These are phyloP conservation scores for Enhydra lutris DNA, from an alignment of 2,113 vertebrate genomes.

Conservation along the genomic window DNA sequence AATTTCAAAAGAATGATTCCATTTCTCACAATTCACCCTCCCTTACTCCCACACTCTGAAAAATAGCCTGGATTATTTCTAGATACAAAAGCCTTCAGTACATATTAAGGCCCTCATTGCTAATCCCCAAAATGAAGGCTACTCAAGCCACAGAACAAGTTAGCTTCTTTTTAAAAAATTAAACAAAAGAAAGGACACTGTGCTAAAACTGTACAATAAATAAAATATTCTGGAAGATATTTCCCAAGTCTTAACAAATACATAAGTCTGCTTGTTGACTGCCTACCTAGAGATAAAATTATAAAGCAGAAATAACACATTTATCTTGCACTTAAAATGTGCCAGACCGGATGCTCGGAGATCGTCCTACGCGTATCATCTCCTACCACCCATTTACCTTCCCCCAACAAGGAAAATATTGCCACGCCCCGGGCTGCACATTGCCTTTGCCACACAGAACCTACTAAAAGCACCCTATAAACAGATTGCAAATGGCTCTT, in stretches of 20 bases:
- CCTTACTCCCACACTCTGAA: neutral
- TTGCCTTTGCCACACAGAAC: neutral
- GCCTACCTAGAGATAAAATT: neutral
- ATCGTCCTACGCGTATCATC: neutral
- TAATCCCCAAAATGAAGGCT: neutral
- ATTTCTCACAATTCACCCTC: constrained; percentile 56
- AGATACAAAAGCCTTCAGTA: constrained; percentile 27
- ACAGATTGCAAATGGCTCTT: neutral
- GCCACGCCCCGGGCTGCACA: neutral
- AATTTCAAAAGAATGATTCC: constrained; percentile 59
- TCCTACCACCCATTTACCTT: neutral
- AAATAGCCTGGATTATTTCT: constrained; percentile 61
- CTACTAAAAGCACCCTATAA: neutral
- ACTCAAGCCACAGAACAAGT: neutral
- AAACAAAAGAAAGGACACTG: neutral
- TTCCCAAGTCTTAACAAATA: neutral
- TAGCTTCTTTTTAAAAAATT: neutral
- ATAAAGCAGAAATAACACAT: neutral
- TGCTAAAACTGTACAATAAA: neutral
- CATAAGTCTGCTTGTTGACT: neutral
- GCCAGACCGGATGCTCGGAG: neutral
- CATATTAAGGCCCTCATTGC: constrained; percentile 44
- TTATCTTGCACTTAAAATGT: neutral
- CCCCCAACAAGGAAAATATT: neutral
- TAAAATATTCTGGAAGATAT: neutral